A percentile compares a stretch with the other conserved stretches of the same genome.
Evolutionary conservation across 2,113 vertebrate genomes (phyloP).

Genomic region (Sula dactylatra): DNA sequence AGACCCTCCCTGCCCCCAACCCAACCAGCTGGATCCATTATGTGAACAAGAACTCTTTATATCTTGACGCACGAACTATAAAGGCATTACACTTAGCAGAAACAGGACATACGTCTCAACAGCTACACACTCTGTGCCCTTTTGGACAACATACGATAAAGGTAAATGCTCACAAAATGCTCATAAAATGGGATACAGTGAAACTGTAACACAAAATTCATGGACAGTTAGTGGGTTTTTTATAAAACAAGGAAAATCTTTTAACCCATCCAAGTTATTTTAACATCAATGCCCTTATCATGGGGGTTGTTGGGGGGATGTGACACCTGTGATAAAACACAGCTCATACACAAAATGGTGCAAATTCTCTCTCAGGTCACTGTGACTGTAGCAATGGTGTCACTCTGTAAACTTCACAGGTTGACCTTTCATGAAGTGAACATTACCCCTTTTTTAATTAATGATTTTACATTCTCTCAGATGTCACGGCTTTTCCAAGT

Average conservation of each 20-base stretch:
- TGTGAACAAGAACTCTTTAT: constrained; percentile 66
- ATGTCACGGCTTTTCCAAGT: not conserved
- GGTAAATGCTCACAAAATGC: not conserved
- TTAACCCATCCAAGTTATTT: not conserved
- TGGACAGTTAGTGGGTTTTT: accelerated
- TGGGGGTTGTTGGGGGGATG: not conserved
- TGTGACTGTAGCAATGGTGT: not conserved
- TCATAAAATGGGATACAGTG: not conserved
- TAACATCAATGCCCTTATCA: accelerated
- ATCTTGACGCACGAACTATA: not conserved
- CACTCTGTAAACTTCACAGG: not conserved
- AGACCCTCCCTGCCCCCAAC: constrained; percentile 3
- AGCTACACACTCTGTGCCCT: not conserved
- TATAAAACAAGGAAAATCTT: not conserved
- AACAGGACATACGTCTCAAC: not conserved
- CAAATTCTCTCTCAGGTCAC: not conserved
- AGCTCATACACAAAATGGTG: not conserved
- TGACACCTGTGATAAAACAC: not conserved
- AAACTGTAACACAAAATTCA: not conserved
- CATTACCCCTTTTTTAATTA: not conserved
- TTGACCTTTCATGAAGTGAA: not conserved
- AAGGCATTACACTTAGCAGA: constrained; percentile 8
- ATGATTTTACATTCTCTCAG: not conserved
- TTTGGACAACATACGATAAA: not conserved
- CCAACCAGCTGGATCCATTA: constrained; percentile 44